These are phyloP conservation scores for Drosophila navojoa DNA, from an alignment of 1,140 invertebrate genomes.

Conservation along the genomic window DNA sequence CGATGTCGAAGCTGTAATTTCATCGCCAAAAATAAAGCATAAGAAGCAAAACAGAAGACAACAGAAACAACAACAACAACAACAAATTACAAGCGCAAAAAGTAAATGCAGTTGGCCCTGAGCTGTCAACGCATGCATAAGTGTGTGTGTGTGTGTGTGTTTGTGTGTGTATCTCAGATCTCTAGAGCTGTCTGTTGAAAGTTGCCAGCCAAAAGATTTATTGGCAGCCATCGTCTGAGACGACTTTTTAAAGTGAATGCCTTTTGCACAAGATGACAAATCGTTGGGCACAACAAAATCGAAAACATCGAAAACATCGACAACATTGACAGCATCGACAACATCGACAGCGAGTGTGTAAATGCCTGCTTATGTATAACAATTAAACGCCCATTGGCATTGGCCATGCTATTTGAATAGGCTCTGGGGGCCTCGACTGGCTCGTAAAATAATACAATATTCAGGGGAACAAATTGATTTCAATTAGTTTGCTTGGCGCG, in stretches of 20 bases:
- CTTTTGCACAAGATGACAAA: slow-evolving; percentile 72
- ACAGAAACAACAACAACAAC: slow-evolving; percentile 30
- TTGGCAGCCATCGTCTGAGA: slow-evolving; percentile 71
- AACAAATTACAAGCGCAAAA: slow-evolving; percentile 30
- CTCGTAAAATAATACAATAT: slow-evolving; percentile 28
- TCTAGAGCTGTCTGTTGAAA: slow-evolving; percentile 64
- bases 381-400: slow-evolving; percentile 18
- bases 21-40: slow-evolving; percentile 65
- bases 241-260: slow-evolving; percentile 77
- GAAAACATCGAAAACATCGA: not conserved
- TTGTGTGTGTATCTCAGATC: slow-evolving; percentile 38
- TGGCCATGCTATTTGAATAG: slow-evolving; percentile 10
- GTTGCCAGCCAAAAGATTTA: slow-evolving; percentile 71
- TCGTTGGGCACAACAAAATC: slow-evolving; percentile 48
- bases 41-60: slow-evolving; percentile 7
- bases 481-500: slow-evolving; percentile 1
- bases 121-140: slow-evolving; percentile 61
- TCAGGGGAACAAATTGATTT: slow-evolving; percentile 18
- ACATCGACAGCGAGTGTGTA: not conserved
- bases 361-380: not conserved
- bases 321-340: not conserved
- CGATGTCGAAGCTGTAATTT: slow-evolving; percentile 65
- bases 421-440: slow-evolving; percentile 1
- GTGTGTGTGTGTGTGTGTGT: slow-evolving; percentile 24
- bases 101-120: slow-evolving; percentile 82